Percentiles rank a stretch among this genome's conserved stretches.
Conservation (phyloP, 2,888 invertebrate genomes). For the Mechanitis mazaeus region DNA sequence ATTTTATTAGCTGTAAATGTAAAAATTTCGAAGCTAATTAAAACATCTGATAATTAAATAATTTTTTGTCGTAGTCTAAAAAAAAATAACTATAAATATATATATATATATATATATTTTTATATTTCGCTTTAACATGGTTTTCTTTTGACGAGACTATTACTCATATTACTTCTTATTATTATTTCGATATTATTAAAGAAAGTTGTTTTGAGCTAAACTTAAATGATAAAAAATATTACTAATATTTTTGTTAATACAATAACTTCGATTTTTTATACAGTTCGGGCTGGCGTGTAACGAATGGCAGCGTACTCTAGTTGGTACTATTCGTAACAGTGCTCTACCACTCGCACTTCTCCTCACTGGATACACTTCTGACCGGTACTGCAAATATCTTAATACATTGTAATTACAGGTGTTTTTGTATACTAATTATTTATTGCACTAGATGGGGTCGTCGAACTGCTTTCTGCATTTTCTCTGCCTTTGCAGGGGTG, state of each 20-base stretch:
- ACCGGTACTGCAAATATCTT: constrained; percentile 57
- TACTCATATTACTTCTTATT: too few species aligned
- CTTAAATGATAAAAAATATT: too few species aligned
- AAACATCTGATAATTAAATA: too few species aligned
- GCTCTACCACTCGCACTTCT: constrained; percentile 83
- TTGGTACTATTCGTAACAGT: constrained; percentile 83
- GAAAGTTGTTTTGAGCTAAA: too few species aligned
- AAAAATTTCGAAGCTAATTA: too few species aligned
- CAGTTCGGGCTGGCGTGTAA: constrained; percentile 81
- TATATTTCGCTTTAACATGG: too few species aligned
- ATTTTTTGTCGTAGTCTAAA: too few species aligned
- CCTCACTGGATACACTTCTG: constrained; percentile 82
- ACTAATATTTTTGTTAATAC: neutral
- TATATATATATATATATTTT: too few species aligned
- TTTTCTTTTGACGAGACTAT: too few species aligned
- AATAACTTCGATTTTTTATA: constrained; percentile 24
- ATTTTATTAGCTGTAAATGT: too few species aligned
- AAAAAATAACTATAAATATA: too few species aligned
- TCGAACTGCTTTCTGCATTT: constrained; percentile 70
- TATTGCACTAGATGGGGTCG: constrained; percentile 65
- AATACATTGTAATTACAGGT: neutral
- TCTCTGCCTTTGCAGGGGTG: constrained; percentile 63
- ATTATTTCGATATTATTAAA: too few species aligned
- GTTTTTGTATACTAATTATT: neutral
- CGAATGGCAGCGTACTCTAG: constrained; percentile 83